Conservation (phyloP, 2,888 invertebrate species). For the Lordiphosa fenestrarum region DNA sequence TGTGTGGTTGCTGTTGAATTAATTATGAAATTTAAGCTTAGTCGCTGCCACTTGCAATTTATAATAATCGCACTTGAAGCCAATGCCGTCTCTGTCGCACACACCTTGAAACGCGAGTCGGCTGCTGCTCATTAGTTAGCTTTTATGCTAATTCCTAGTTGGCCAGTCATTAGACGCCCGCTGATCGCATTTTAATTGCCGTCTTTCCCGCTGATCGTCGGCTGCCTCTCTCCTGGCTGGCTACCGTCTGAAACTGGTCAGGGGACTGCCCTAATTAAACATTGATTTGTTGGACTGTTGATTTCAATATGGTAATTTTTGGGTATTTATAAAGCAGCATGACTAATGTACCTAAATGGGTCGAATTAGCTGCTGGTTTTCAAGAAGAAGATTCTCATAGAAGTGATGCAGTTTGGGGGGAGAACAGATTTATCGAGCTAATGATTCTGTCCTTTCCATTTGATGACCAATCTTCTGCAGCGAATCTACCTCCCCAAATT, state of each 20-base stretch:
- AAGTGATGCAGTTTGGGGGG: conserved; percentile 4
- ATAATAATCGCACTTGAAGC: conserved; percentile 72
- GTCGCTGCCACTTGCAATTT: conserved; percentile 68
- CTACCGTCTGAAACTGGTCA: conserved; percentile 29
- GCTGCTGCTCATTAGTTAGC: conserved; percentile 40
- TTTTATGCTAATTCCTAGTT: conserved; percentile 55
- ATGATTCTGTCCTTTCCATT: too few relatives aligned
- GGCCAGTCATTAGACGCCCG: conserved; percentile 46
- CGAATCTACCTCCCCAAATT: too few relatives aligned
- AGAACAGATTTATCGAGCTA: background rate
- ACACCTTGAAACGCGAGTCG: conserved; percentile 60
- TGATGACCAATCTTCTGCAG: too few relatives aligned
- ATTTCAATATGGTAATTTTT: conserved; percentile 58
- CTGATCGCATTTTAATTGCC: conserved; percentile 67
- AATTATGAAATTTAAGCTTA: conserved; percentile 73
- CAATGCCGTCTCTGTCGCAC: conserved; percentile 25
- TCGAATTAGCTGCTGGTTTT: conserved; percentile 45
- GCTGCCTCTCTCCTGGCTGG: conserved; percentile 34
- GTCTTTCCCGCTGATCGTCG: conserved; percentile 26
- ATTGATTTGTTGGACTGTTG: conserved; percentile 57
- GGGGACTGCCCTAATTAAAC: conserved; percentile 51
- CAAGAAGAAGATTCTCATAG: background rate
- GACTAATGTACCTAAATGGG: conserved; percentile 57
- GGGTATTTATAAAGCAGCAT: conserved; percentile 32
- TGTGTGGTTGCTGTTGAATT: conserved; percentile 53